Conservation (phyloP, 2,888 invertebrate genomes). For the Lymantria monacha region DNA sequence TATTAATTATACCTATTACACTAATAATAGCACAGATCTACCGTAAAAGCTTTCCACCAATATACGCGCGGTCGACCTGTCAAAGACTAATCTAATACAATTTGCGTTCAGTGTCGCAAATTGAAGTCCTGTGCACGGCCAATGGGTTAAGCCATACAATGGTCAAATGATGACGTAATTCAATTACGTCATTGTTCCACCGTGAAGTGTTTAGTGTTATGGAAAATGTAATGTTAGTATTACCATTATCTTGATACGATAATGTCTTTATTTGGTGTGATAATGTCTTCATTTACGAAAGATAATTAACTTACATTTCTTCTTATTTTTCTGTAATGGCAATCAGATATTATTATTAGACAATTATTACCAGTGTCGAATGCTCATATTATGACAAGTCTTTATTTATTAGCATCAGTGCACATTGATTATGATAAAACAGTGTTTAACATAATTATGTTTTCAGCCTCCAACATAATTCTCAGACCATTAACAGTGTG, state of each 20-base stretch:
- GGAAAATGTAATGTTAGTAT: conserved; percentile 15
- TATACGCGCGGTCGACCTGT: conserved; percentile 29
- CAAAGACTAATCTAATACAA: conserved; percentile 54
- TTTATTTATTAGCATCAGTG: too few species aligned
- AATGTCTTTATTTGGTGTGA: neutral
- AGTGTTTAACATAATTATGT: too few species aligned
- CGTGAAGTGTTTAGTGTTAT: conserved; percentile 37
- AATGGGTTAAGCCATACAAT: conserved; percentile 39
- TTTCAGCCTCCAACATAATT: too few species aligned
- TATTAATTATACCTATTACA: neutral
- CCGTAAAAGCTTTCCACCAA: conserved; percentile 7
- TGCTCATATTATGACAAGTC: too few species aligned
- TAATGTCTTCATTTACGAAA: too few species aligned
- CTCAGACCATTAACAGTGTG: too few species aligned
- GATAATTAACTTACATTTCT: too few species aligned
- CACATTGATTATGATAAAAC: too few species aligned
- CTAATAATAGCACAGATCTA: neutral
- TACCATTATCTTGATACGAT: neutral
- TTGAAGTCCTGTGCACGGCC: conserved; percentile 44
- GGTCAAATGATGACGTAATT: conserved; percentile 43
- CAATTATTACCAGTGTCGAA: too few species aligned
- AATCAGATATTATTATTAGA: too few species aligned
- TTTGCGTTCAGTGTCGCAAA: conserved; percentile 53
- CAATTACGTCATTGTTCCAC: conserved; percentile 48
- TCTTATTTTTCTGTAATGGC: too few species aligned